Conservation (phyloP, 1,140 invertebrate species). For the Zeugodacus cucurbitae region DNA sequence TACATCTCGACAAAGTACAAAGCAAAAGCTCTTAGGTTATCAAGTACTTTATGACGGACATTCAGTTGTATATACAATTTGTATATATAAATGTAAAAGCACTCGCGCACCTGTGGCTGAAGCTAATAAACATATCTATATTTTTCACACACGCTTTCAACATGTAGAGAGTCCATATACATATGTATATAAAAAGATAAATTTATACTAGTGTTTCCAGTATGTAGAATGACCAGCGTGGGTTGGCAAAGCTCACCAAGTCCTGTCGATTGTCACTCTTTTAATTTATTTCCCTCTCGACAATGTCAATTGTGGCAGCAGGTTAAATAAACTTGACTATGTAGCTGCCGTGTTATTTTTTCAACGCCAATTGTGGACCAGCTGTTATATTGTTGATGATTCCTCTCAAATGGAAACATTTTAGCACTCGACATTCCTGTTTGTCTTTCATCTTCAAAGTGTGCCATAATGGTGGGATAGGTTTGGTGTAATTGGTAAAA, state of each 20-base stretch:
- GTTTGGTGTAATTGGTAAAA: neutral
- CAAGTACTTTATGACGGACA: neutral
- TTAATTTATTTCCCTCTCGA: neutral
- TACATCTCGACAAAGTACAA: neutral
- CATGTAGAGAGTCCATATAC: neutral
- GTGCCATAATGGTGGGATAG: neutral
- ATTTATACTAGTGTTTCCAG: neutral
- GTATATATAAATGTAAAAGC: neutral
- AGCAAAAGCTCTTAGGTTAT: neutral
- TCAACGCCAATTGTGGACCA: neutral
- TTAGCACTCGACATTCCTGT: neutral
- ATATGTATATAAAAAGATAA: neutral
- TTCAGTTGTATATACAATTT: neutral
- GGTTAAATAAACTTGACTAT: slow-evolving; percentile 18
- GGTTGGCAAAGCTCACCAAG: neutral
- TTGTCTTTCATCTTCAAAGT: slow-evolving; percentile 21
- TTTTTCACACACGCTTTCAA: neutral
- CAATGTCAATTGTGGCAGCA: slow-evolving; percentile 23
- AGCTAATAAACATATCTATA: neutral
- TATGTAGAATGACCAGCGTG: neutral
- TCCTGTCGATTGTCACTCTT: neutral
- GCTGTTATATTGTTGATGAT: slow-evolving; percentile 15
- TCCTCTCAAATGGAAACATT: slow-evolving; percentile 4
- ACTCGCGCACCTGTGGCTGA: neutral
- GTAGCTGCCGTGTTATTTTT: neutral